A percentile compares a stretch with the other conserved stretches of the same genome.
These are phyloP conservation scores for Cinara cedri DNA, from an alignment of 2,888 invertebrate genomes.

Conservation along the genomic window DNA sequence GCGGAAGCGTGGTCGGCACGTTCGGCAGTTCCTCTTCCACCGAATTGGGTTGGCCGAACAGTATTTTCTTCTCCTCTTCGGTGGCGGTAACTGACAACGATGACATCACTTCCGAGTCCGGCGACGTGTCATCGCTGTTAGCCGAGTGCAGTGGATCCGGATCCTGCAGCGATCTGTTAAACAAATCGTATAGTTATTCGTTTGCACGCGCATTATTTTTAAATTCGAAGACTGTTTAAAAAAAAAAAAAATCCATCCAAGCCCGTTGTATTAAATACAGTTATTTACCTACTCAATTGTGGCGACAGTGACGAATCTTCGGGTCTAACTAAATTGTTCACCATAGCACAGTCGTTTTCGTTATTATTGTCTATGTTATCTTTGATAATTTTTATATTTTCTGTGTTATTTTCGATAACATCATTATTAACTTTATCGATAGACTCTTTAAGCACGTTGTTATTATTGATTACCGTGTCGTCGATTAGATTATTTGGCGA, in stretches of 20 bases:
- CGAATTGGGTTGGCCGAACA: slow-evolving; percentile 81
- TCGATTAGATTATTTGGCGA: background rate
- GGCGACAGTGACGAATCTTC: slow-evolving; percentile 20
- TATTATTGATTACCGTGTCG: slow-evolving; percentile 41
- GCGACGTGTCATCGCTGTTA: slow-evolving; percentile 58
- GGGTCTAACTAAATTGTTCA: slow-evolving; percentile 8
- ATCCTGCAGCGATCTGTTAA: slow-evolving; percentile 18
- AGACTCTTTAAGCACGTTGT: slow-evolving; percentile 43
- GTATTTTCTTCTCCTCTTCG: slow-evolving; percentile 74
- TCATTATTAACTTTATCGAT: slow-evolving; percentile 48
- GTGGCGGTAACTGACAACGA: slow-evolving; percentile 65
- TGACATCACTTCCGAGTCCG: slow-evolving; percentile 60
- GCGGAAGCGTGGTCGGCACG: slow-evolving; percentile 86
- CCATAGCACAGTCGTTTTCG: background rate
- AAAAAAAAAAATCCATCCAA: too few species aligned
- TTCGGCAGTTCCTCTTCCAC: slow-evolving; percentile 84
- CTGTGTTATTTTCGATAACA: slow-evolving; percentile 22
- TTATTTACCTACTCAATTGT: slow-evolving; percentile 25
- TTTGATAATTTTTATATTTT: slow-evolving; percentile 6
- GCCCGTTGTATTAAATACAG: background rate
- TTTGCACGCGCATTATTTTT: too few species aligned
- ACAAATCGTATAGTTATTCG: background rate
- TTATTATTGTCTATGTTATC: background rate
- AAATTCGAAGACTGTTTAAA: too few species aligned
- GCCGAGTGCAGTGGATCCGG: slow-evolving; percentile 14